Percentiles rank a stretch among this genome's conserved stretches.
These are phyloP conservation scores for Corbicula japonica DNA, from an alignment of 2,888 invertebrate species.

Conservation along the genomic window DNA sequence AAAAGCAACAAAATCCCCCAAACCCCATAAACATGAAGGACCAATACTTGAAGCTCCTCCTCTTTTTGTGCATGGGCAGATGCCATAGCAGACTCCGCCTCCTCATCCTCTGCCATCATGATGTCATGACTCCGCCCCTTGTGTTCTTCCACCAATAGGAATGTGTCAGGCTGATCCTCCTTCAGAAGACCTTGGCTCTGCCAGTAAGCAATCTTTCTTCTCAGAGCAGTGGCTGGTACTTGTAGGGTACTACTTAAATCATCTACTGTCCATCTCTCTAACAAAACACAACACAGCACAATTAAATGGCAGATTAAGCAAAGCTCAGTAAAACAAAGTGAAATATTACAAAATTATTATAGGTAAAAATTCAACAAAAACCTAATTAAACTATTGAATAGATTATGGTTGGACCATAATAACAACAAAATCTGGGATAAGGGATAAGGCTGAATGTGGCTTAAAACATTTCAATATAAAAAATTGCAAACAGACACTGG, in stretches of 20 bases:
- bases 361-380: too few species aligned
- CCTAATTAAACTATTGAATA: background rate
- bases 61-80: constrained; percentile 97
- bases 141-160: constrained; percentile 87
- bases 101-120: constrained; percentile 91
- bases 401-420: background rate
- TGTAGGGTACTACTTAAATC: constrained; percentile 95
- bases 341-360: background rate
- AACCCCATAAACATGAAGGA: background rate
- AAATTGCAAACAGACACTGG: too few species aligned
- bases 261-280: constrained; percentile 94
- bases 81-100: constrained; percentile 97
- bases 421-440: too few species aligned
- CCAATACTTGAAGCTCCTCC: constrained; percentile 92
- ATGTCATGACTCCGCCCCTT: constrained; percentile 78
- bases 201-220: constrained; percentile 97
- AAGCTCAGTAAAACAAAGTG: background rate
- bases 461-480: too few species aligned
- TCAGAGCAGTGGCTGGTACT: constrained; percentile 94
- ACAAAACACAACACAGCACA: constrained; percentile 18
- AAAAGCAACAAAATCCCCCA: too few species aligned
- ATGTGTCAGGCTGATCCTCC: constrained; percentile 92
- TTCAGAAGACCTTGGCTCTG: constrained; percentile 95
- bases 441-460: too few species aligned
- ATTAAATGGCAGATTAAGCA: too few species aligned